Percentiles rank a stretch among this genome's conserved stretches.
phyloP scores from a whole-genome alignment of 2,113 vertebrate species.

The Herpailurus yagouaroundi region DNA sequence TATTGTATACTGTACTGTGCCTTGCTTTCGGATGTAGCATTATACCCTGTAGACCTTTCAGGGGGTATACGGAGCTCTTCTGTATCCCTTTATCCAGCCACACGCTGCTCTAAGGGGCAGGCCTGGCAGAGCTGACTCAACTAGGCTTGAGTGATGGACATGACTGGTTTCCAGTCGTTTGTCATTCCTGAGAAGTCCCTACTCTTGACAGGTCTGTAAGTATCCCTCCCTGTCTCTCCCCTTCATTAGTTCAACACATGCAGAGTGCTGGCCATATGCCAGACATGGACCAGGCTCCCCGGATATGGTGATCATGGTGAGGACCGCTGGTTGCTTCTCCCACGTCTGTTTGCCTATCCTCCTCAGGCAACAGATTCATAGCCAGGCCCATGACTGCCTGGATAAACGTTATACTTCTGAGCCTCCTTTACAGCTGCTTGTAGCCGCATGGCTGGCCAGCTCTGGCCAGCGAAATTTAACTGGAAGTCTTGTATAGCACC shows the following conservation, averaged over 20 bases:
- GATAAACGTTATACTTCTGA: background rate
- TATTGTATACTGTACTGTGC: background rate
- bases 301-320: background rate
- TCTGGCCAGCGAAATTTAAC: background rate
- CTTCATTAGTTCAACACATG: background rate
- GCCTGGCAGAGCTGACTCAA: background rate
- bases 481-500: background rate
- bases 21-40: background rate
- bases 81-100: background rate
- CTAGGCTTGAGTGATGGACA: too few relatives aligned
- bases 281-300: background rate
- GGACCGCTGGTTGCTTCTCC: background rate
- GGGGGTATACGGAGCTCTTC: background rate
- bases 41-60: too few relatives aligned
- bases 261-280: too few relatives aligned
- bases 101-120: background rate
- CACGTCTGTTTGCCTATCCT: background rate
- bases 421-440: background rate
- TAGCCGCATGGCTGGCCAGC: background rate
- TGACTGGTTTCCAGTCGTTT: background rate
- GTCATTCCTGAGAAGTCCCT: background rate
- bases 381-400: background rate
- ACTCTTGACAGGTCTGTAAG: background rate
- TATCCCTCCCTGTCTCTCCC: background rate
- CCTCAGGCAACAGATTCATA: background rate